A percentile compares a stretch with the other conserved stretches of the same genome.
phyloP scores from a whole-genome alignment of 1,140 invertebrate species.

The Ooceraea biroi region DNA sequence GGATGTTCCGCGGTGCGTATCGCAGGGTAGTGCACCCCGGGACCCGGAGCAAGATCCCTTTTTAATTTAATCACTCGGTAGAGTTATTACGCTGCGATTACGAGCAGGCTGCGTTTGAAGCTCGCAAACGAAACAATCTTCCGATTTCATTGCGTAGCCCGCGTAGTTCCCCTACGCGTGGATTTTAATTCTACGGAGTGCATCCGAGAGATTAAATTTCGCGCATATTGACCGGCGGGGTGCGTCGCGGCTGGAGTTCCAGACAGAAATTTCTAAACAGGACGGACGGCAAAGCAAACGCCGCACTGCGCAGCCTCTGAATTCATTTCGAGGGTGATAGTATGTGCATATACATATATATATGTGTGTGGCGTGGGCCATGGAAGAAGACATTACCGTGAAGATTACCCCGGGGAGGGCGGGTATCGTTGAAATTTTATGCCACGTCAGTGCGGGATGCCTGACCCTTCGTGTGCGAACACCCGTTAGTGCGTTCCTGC shows the following conservation, averaged over 20 bases:
- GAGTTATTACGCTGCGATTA: constrained; percentile 56
- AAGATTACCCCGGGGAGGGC: constrained; percentile 59
- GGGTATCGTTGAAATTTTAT: constrained; percentile 71
- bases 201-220: constrained; percentile 73
- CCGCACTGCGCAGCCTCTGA: constrained; percentile 39
- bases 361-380: not conserved
- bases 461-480: constrained; percentile 44
- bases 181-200: constrained; percentile 72
- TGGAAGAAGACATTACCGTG: constrained; percentile 66
- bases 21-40: not conserved
- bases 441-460: constrained; percentile 68
- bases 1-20: constrained; percentile 33
- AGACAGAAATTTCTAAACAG: constrained; percentile 69
- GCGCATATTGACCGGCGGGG: constrained; percentile 50
- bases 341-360: not conserved
- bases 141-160: constrained; percentile 60
- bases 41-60: constrained; percentile 47
- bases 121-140: constrained; percentile 63
- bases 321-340: constrained; percentile 65
- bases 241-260: constrained; percentile 28
- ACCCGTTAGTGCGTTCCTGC: constrained; percentile 55
- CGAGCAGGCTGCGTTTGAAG: constrained; percentile 64
- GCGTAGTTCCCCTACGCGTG: constrained; percentile 9
- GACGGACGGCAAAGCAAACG: constrained; percentile 39
- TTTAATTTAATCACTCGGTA: constrained; percentile 48